A percentile compares a stretch with the other conserved stretches of the same genome.
Evolutionary conservation across 2,797 vertebrate species (phyloP).

Genomic region (Urophycis tenuis): DNA sequence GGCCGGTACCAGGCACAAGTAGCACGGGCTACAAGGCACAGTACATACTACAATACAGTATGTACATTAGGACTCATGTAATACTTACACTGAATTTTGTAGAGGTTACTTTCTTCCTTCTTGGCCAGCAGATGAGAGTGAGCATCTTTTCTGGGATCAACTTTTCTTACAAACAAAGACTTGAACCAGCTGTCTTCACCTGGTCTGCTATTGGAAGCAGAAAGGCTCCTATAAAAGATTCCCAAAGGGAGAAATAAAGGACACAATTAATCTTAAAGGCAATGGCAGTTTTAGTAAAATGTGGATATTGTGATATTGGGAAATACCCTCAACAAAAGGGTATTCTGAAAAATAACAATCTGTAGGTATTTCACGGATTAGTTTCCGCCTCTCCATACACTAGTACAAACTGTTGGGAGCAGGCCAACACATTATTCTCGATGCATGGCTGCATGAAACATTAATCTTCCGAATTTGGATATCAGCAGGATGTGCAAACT

Average conservation of each 20-base stretch:
- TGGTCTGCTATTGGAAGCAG: slow-evolving; percentile 59
- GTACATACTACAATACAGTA: neutral
- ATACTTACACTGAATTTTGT: slow-evolving; percentile 90
- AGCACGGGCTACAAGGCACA: no score
- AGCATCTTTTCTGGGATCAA: slow-evolving; percentile 92
- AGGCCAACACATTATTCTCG: neutral
- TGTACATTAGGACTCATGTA: neutral
- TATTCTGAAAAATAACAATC: neutral
- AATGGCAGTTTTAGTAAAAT: neutral
- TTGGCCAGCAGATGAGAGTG: slow-evolving; percentile 95
- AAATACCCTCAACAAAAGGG: neutral
- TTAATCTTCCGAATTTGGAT: no score
- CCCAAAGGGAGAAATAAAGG: neutral
- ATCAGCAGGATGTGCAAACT: no score
- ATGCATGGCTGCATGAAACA: no score
- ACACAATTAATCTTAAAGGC: neutral
- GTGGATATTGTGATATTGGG: neutral
- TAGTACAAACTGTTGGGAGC: neutral
- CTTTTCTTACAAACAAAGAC: slow-evolving; percentile 93
- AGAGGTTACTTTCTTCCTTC: slow-evolving; percentile 90
- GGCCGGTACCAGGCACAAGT: neutral
- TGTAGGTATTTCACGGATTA: neutral
- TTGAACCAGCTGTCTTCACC: slow-evolving; percentile 92
- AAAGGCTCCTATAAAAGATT: slow-evolving; percentile 66
- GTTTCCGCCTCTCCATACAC: neutral